Evolutionary conservation across 1,140 invertebrate species (phyloP).

Genomic region (Teleogryllus occipitalis): DNA sequence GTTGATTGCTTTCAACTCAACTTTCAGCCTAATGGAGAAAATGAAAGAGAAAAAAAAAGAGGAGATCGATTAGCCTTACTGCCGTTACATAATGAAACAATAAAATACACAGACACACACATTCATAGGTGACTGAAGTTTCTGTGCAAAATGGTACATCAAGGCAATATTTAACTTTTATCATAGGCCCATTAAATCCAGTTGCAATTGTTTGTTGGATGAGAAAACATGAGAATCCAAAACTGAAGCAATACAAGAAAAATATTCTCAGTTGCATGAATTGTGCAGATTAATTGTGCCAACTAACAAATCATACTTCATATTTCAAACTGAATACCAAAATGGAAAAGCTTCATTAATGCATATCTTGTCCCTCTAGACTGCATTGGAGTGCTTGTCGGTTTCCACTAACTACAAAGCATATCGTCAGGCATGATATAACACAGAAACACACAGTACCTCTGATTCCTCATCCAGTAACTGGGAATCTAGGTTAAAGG

Average conservation of each 20-base stretch:
- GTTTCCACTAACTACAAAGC: background rate
- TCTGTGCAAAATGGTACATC: too few relatives aligned
- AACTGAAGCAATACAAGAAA: background rate
- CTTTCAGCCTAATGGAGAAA: background rate
- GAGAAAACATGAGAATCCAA: background rate
- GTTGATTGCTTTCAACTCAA: background rate
- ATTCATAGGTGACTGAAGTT: too few relatives aligned
- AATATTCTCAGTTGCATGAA: background rate
- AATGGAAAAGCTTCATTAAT: background rate
- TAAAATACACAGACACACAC: too few relatives aligned
- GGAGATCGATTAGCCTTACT: too few relatives aligned
- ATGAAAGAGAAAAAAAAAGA: background rate
- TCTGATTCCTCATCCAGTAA: slow-evolving; percentile 4
- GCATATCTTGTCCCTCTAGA: background rate
- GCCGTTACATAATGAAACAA: too few relatives aligned
- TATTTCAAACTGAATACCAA: background rate
- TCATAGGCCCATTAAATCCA: too few relatives aligned
- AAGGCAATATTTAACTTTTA: too few relatives aligned
- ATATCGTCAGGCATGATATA: background rate
- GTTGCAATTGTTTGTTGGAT: background rate
- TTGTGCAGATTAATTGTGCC: background rate
- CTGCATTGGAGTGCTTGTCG: background rate
- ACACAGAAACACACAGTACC: background rate
- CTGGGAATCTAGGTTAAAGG: background rate
- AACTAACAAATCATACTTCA: background rate